Base-by-base conservation (phyloP, 2,797 vertebrate species). In the Micromesistius poutassou region DNA sequence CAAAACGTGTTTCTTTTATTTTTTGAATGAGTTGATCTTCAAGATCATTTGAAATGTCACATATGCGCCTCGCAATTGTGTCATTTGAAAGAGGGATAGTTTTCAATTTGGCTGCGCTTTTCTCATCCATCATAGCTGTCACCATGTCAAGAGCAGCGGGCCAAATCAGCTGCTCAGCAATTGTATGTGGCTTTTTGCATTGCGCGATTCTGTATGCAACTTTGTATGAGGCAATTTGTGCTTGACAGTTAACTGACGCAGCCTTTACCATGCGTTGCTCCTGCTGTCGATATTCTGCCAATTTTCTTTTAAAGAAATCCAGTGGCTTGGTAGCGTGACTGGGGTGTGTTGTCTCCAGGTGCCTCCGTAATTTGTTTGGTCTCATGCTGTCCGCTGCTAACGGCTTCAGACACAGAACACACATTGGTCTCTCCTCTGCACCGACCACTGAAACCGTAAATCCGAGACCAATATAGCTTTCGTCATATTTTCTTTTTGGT, bases 111-210 rank as follows among this genome's bases (percentile, higher is more conserved):
- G 16, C 31, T 5, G 50, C 46, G 31, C 30, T 75, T 68, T 30
- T 25, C 50, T 76, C 74, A 28, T 68, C 55, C n/a, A n/a, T 1
- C 55, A 76, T 70, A 25, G 3, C 22, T 72, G 30, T 33, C 71
- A 72, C 71, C 71, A 38, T 73, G 4, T 40, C 55, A 5, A 68
- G 16, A 36, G 55, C 55, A 30, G 71, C 71, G 25, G 71, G 71
- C 30, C n/a, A 30, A 5, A 62, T 33, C 19, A 76, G 74, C 8
- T 22, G 3, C 30, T 33, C 50, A 10, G 74, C 74, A 22, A 76
- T 76, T 12, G 30, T 76, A 55, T 66, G 74, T 66, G 74, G 74
- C 36, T 70, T 76, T 5, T 76, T 76, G 74, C 74, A 76, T 28
- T 68, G 22, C 1, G 55, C 74, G 38, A 70, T 28, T 66, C 33